Base-by-base conservation (phyloP, 2,797 vertebrate species). In the Tenualosa thibaudeaui region DNA sequence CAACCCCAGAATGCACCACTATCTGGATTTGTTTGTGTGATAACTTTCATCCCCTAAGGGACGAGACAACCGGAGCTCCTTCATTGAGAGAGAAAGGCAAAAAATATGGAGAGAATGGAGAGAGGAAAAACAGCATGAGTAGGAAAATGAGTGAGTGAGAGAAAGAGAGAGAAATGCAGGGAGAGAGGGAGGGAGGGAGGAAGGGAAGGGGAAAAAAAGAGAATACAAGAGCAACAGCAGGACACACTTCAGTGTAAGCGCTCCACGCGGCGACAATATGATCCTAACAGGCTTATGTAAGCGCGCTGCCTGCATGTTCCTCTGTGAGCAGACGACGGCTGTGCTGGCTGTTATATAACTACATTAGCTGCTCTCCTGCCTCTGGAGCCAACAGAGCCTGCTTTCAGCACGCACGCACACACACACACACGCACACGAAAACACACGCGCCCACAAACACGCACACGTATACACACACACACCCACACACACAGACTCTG, bases 271-370 rank as follows among this genome's bases (percentile, higher is more conserved):
- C 93, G 93, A 91, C 95, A 94, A 91, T 94, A 93, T 91, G 94
- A 94, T 93, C 93, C 91, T 93, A 92, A 93, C 94, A 89, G 92
- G 90, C 92, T 96, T 96, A 96, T 93, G 93, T 95, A 96, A 96
- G 90, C 90, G 91, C 90, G 89, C 92, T 90, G 92, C 93, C 92
- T 93, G 94, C 91, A 93, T 93, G 92, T 93, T 94, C 92, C 89
- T 93, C 94, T 93, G 94, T 85, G 90, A 95, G 94, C 93, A 95
- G 94, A 95, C 93, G 88, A 91, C 90, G 91, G 92, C 93, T 94
- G 92, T 93, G 90, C 91, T 92, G 90, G 85, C 92, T 94, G 92
- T 96, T 95, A 95, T 93, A 94, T 95, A 96, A 96, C 94, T 92
- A 93, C 93, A 94, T 95, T 94, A 95, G 92, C 92, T 91, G 92